Evolutionary conservation across 2,888 invertebrate genomes (phyloP), one percentile per base, ranked within the genome.

Genomic region (Temnothorax rugatulus): DNA sequence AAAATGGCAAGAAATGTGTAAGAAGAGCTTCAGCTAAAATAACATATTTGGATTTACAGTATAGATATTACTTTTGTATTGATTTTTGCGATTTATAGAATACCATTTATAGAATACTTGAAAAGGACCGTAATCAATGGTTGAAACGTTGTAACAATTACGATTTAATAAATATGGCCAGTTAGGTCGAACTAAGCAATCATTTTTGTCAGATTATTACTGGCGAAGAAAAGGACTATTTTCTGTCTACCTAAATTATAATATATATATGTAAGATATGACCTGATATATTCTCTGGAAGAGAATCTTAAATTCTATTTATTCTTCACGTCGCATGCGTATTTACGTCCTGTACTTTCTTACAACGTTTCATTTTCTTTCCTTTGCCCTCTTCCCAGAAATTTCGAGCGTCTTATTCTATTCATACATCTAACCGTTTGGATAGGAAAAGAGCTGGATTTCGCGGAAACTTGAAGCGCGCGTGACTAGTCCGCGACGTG

Each of bases 401-500:
- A 29, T 29, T 57, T n/a, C 21, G 25, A 44, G 44, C 15, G 15
- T 44, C 29, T 21, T 50, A 47, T 50, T 68, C 47, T 50, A 68
- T 44, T 50, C 18, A 47, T 25, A 8, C 64, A 29, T 25, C 47
- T 18, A 47, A 25, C 66, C 29, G 47, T 68, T 50, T 50, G 47
- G 7, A 68, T 68, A 29, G 13, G 44, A 61, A 61, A 29, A 47
- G 52, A n/a, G 41, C 4, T 41, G n/a, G 21, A 68, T 54, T 68
- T 41, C 9, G 54, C 74, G 54, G 57, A 21, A 75, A 75, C 52
- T 50, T 74, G 34, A 77, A 84, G 38, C 66, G 63, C 25, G 47
- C 59, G 52, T 71, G 73, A 73, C 84, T 54, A 61, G 13, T 18
- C 25, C n/a, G 29, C 77, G 59, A 38, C 73, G 74, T 54, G 63